phyloP scores from a whole-genome alignment of 2,113 vertebrate genomes.

The Muntiacus muntjak region DNA sequence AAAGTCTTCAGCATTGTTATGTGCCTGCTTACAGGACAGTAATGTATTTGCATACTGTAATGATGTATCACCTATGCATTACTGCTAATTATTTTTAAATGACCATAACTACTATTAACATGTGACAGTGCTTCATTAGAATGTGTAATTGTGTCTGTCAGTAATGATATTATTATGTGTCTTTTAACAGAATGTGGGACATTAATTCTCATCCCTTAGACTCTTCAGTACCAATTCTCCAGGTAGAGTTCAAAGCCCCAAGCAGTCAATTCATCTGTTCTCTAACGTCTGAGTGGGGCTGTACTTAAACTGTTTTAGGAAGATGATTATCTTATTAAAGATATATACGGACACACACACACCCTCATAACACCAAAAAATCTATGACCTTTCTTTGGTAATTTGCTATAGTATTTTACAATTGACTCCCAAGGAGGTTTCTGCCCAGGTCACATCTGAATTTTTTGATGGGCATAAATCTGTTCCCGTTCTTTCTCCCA shows the following conservation, averaged over 20 bases:
- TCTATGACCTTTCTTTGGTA: not conserved
- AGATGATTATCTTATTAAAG: not conserved
- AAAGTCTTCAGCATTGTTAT: not conserved
- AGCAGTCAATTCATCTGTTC: not conserved
- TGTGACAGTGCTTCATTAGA: not conserved
- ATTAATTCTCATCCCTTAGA: conserved; percentile 17
- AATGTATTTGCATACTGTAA: accelerated
- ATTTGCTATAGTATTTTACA: not conserved
- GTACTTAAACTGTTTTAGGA: not conserved
- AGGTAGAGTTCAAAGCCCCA: not conserved
- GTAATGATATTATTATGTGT: not conserved
- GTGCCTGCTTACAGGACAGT: not conserved
- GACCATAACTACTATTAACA: not conserved
- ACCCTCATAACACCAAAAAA: not conserved
- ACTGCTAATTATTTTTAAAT: conserved; percentile 5
- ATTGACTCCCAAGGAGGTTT: not conserved
- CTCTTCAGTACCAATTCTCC: not conserved
- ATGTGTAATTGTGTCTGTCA: conserved; percentile 24
- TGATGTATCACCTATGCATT: not conserved
- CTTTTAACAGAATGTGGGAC: conserved; percentile 25
- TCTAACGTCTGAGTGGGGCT: not conserved
- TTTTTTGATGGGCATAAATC: not conserved
- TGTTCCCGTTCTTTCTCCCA: not conserved
- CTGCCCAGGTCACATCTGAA: not conserved
- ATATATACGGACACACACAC: not conserved